phyloP scores from a whole-genome alignment of 2,888 invertebrate genomes.

The Theretra japonica region DNA sequence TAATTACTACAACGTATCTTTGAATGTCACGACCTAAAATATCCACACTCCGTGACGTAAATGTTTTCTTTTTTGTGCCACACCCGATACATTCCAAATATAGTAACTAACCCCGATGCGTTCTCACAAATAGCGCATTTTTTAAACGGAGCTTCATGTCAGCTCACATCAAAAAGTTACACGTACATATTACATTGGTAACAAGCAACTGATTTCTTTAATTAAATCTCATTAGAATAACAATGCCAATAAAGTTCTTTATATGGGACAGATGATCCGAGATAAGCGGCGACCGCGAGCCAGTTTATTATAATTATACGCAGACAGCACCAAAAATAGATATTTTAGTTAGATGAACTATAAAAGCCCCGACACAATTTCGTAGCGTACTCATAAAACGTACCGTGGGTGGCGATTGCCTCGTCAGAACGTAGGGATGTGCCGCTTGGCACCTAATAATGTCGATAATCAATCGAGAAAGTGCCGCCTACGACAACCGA shows the following conservation, averaged over 20 bases:
- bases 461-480: slow-evolving; percentile 69
- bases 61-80: slow-evolving; percentile 22
- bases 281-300: slow-evolving; percentile 42
- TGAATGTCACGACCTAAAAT: slow-evolving; percentile 27
- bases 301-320: slow-evolving; percentile 43
- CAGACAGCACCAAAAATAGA: slow-evolving; percentile 50
- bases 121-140: slow-evolving; percentile 33
- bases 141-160: background rate
- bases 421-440: slow-evolving; percentile 42
- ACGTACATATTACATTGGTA: slow-evolving; percentile 1
- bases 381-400: slow-evolving; percentile 42
- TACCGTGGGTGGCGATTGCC: slow-evolving; percentile 45
- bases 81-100: slow-evolving; percentile 34
- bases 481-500: slow-evolving; percentile 57
- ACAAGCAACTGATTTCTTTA: slow-evolving; percentile 10
- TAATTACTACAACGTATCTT: slow-evolving; percentile 16
- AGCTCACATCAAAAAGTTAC: background rate
- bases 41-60: slow-evolving; percentile 22
- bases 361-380: slow-evolving; percentile 48
- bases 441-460: slow-evolving; percentile 58
- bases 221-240: slow-evolving; percentile 11
- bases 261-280: slow-evolving; percentile 32
- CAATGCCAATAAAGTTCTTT: slow-evolving; percentile 33
- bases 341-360: slow-evolving; percentile 52
- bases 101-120: slow-evolving; percentile 46